Conservation (phyloP, 1,140 invertebrate genomes). For the Orchestia grillus region DNA sequence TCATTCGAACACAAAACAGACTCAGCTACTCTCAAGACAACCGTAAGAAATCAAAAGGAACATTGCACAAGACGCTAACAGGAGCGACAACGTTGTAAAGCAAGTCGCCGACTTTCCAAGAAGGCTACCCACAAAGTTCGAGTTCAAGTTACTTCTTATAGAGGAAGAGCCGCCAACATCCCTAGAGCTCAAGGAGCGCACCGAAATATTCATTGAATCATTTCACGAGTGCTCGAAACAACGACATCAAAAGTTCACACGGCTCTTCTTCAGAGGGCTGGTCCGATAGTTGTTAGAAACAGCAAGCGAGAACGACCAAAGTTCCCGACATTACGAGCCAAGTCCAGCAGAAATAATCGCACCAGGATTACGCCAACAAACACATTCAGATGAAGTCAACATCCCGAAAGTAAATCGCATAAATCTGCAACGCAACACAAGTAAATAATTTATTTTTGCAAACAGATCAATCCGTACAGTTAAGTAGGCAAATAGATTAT, state of each 20-base stretch:
- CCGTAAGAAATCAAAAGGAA: not conserved
- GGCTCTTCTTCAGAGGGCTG: not conserved
- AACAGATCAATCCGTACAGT: too few relatives aligned
- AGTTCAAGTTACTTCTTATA: not conserved
- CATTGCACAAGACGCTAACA: not conserved
- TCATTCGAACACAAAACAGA: not conserved
- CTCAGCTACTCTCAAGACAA: not conserved
- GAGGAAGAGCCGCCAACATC: not conserved
- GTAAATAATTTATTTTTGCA: not conserved
- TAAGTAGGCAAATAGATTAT: too few relatives aligned
- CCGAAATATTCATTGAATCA: conserved; percentile 26
- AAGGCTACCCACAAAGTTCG: not conserved
- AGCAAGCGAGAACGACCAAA: conserved; percentile 50
- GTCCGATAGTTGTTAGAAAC: conserved; percentile 42
- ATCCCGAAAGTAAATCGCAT: not conserved
- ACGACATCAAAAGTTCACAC: conserved; percentile 8
- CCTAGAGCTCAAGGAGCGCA: not conserved
- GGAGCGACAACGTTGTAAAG: not conserved
- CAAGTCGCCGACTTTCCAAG: not conserved
- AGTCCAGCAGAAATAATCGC: conserved; percentile 13
- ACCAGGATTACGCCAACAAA: conserved; percentile 14
- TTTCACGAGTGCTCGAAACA: conserved; percentile 23
- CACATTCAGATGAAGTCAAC: conserved; percentile 4
- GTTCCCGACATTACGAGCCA: conserved; percentile 24
- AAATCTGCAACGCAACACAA: not conserved